Percentiles rank a stretch among this genome's conserved stretches.
phyloP scores from a whole-genome alignment of 2,888 invertebrate species.

The Caradrina clavipalpis region DNA sequence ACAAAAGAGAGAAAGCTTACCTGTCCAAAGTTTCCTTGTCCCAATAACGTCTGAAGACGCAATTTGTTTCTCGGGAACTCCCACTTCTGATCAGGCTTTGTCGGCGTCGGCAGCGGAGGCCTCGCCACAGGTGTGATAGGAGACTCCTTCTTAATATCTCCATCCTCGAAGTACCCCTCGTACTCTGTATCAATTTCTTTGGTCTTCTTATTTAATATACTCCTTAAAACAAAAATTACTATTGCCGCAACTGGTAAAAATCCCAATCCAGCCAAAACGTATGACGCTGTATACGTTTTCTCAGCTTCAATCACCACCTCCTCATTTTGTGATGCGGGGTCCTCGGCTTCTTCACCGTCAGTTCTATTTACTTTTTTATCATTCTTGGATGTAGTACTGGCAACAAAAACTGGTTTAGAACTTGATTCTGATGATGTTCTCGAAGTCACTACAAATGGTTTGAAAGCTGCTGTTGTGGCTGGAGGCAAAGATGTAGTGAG shows the following conservation, averaged over 20 bases:
- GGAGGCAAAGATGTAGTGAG: constrained; percentile 61
- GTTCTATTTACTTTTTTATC: constrained; percentile 73
- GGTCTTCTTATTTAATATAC: constrained; percentile 89
- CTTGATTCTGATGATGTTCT: constrained; percentile 85
- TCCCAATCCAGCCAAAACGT: constrained; percentile 91
- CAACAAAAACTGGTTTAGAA: constrained; percentile 73
- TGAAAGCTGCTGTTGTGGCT: constrained; percentile 71
- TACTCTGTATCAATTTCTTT: constrained; percentile 91
- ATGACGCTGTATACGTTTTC: constrained; percentile 91
- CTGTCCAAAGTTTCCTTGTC: constrained; percentile 96
- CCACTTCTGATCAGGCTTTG: constrained; percentile 92
- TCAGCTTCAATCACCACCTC: constrained; percentile 91
- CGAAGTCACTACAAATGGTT: constrained; percentile 83
- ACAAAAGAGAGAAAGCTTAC: constrained; percentile 63
- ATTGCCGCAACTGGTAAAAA: constrained; percentile 91
- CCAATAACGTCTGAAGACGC: constrained; percentile 94
- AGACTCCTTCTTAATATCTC: constrained; percentile 88
- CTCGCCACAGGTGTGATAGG: constrained; percentile 90
- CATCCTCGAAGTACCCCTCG: constrained; percentile 92
- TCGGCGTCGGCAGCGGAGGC: constrained; percentile 88
- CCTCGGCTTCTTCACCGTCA: constrained; percentile 64
- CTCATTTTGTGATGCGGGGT: constrained; percentile 78
- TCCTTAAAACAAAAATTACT: constrained; percentile 90
- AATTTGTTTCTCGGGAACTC: constrained; percentile 95
- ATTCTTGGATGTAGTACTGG: constrained; percentile 67